Evolutionary conservation across 2,797 vertebrate genomes (phyloP), one percentile per base, ranked within the genome.

Genomic region (Lycodopsis pacificus): DNA sequence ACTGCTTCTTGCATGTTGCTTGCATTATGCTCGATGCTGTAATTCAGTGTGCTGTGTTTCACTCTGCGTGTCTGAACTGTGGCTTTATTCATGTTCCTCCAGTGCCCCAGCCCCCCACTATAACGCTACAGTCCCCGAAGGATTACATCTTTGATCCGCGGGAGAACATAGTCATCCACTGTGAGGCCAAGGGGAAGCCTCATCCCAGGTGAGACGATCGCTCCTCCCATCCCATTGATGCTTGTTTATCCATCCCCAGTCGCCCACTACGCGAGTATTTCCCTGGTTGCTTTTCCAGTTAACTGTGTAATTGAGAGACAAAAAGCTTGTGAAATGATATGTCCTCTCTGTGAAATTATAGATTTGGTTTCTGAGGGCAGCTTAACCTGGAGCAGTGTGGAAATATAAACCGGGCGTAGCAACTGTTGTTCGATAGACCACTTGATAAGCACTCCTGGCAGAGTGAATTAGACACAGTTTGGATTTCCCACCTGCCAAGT

Each of bases 51-150:
- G 51, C 15, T 11, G 0, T 56, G 27, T 32, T 51, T 56, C 10
- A 38, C 5, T 19, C 7, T 54, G 17, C 4, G 20, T 57, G 14
- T 73, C 25, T 85, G 20, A 89, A 32, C 30, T 32, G 38, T 63
- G 17, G 34, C 65, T 76, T 22, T 59, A 0, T 80, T 77, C 38
- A n/a, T 73, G n/a, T 83, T 83, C 81, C 92, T 88, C 61, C 95
- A 99, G 98, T 99, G 92, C 96, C 95, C 1, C 98, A 99, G 61
- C 98, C 98, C 91, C 98, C 98, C 82, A 99, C 98, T 32, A 98
- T 99, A 93, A 99, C 93, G 56, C 95, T 95, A 40, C 97, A 99
- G 65, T 99, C 98, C 87, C 97, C 97, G 27, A 99, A 99, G 94
- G 96, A 99, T 94, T 99, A 97, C 90, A 98, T 99, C 90, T 96